Base-by-base conservation (phyloP, 2,113 vertebrate species). In the Nycticebus coucang region DNA sequence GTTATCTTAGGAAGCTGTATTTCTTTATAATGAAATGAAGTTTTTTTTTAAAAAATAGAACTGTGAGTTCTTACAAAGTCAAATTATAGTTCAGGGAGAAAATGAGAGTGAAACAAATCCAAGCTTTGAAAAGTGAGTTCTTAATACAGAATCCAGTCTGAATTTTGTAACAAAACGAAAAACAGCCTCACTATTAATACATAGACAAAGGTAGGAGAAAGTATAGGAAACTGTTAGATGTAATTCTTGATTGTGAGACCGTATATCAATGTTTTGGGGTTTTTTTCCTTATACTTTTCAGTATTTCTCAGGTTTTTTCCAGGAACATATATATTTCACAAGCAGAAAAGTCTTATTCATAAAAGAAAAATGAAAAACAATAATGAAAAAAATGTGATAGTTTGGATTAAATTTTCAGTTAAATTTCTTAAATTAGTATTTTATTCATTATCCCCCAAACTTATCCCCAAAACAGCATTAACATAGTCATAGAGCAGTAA, bases 131-230 rank as follows among this genome's bases (percentile, higher is more conserved):
- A 59, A 92, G 28, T 93, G 60, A 90, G 22, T 55, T 95, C 14
- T 94, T 85, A 85, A 62, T 41, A 68, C n/a, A 69, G 33, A 94
- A 1, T 26, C 66, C 69, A 79, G 13, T 59, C 19, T 82, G n/a
- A 60, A 90, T 89, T 95, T 93, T 93, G 62, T 69, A 94, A 66
- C 35, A 60, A 93, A 95, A 84, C 2, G 89, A 93, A 82, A 17
- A 86, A 64, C 4, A 72, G 77, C 11, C 7, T 33, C 50, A 35
- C 24, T n/a, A 85, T 15, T 62, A 64, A 77, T 11, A 80, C 3
- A 33, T 2, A 74, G 41, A 66, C 79, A 77, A 80, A 91, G 11
- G 15, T 37, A 72, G 50, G 33, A 86, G 12, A 28, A 95, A 88
- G 80, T n/a, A 79, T 0, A 78, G 10, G 11, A 57, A 78, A 69